Percentiles rank a stretch among this genome's conserved stretches.
These are phyloP conservation scores for Chunga burmeisteri DNA, from an alignment of 2,113 vertebrate genomes.

Conservation along the genomic window DNA sequence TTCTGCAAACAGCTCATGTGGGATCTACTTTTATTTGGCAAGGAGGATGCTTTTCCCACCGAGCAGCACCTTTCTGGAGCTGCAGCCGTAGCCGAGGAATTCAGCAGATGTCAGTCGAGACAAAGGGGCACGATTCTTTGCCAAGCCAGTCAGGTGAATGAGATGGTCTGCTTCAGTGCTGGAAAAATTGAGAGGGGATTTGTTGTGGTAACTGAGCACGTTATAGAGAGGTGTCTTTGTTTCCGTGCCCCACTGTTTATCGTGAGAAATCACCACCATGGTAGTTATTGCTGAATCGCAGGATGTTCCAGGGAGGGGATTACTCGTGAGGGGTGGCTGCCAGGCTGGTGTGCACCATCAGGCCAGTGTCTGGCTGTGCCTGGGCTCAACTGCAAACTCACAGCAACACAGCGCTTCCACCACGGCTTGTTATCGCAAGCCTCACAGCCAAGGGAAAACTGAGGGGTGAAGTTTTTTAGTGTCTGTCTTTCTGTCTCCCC, in stretches of 20 bases:
- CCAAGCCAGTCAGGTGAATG: background rate
- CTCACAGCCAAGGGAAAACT: background rate
- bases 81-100: background rate
- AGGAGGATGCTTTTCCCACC: background rate
- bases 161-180: background rate
- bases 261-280: rapidly evolving
- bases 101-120: background rate
- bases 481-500: background rate
- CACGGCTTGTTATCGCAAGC: background rate
- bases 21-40: background rate
- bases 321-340: background rate
- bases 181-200: background rate
- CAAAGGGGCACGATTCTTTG: rapidly evolving
- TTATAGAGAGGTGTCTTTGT: background rate
- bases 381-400: background rate
- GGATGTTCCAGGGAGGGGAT: background rate
- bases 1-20: background rate
- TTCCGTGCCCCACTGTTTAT: rapidly evolving
- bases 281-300: rapidly evolving
- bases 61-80: background rate
- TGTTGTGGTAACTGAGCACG: rapidly evolving
- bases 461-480: background rate
- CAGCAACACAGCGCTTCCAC: background rate
- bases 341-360: background rate
- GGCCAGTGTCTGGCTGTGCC: background rate